A percentile compares a stretch with the other conserved stretches of the same genome.
These are phyloP conservation scores for Escarpia spicata DNA, from an alignment of 2,888 invertebrate genomes.

Conservation along the genomic window DNA sequence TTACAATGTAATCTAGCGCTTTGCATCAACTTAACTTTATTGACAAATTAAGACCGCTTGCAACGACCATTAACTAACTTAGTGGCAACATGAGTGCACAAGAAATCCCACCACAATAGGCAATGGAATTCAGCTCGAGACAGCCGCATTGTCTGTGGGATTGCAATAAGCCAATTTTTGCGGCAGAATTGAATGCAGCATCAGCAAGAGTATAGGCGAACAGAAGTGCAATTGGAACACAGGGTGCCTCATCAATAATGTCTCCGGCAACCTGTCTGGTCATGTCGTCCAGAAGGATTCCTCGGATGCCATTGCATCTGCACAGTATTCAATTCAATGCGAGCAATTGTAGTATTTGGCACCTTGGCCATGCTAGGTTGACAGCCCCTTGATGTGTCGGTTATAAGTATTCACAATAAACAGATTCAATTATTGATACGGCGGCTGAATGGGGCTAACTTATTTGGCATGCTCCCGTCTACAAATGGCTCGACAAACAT, in stretches of 20 bases:
- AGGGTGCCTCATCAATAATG: neutral
- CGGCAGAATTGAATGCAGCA: neutral
- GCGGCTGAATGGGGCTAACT: neutral
- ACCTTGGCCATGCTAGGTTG: neutral
- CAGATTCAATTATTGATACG: neutral
- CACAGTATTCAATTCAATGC: neutral
- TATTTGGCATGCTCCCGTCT: neutral
- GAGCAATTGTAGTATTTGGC: neutral
- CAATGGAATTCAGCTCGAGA: neutral
- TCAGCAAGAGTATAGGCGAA: neutral
- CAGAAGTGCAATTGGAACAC: conserved; percentile 13
- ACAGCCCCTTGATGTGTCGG: neutral
- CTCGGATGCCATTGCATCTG: neutral
- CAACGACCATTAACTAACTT: neutral
- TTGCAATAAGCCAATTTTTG: conserved; percentile 13
- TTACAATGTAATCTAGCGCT: conserved; percentile 4
- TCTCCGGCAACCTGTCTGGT: neutral
- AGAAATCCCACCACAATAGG: neutral
- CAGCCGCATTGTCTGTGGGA: neutral
- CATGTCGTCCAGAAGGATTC: neutral
- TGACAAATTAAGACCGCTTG: conserved; percentile 5
- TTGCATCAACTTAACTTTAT: conserved; percentile 13
- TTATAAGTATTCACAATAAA: neutral
- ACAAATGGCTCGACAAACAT: neutral
- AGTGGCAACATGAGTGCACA: neutral